Evolutionary conservation across 2,888 invertebrate genomes (phyloP), one percentile per base, ranked within the genome.

Genomic region (Eilema depressum): DNA sequence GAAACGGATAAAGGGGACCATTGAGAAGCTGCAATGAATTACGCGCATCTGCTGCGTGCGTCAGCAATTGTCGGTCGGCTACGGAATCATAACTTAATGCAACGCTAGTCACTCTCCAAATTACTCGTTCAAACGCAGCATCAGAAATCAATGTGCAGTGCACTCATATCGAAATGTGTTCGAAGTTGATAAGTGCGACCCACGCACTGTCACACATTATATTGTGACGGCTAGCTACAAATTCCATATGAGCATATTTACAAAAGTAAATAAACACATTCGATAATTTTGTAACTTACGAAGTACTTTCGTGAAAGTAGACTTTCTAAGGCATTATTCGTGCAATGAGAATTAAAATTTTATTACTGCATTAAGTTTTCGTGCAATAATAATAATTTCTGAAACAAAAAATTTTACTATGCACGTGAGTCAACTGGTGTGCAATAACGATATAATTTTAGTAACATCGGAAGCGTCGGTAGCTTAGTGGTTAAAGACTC

Each of bases 181-280:
- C 64, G 66, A 73, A 69, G 68, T 75, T 76, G 76, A 76, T 80
- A 78, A 81, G 78, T 80, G 74, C 78, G 70, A 65, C 85, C 85
- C 83, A 85, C 86, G 79, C 79, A 66, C 70, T 80, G 80, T 83
- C 83, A 77, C 75, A 80, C 76, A 80, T 85, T 78, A 77, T 76
- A 77, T 77, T 81, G 71, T 81, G 81, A 77, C 81, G 74, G 81
- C 71, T 66, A 73, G 74, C 73, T 66, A 75, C 65, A 69, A 71
- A 74, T 62, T 68, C 57, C 28, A 47, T 57, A 65, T 56, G 70
- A 71, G 64, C 71, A 70, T 72, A 71, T 76, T 76, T 77, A 75
- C 75, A 77, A 77, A 73, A 69, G 75, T 74, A 79, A 79, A 81
- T 74, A 76, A 79, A 79, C 74, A 74, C 53, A 57, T 70, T 73